Evolutionary conservation across 2,888 invertebrate genomes (phyloP).

Genomic region (Tinea pellionella): DNA sequence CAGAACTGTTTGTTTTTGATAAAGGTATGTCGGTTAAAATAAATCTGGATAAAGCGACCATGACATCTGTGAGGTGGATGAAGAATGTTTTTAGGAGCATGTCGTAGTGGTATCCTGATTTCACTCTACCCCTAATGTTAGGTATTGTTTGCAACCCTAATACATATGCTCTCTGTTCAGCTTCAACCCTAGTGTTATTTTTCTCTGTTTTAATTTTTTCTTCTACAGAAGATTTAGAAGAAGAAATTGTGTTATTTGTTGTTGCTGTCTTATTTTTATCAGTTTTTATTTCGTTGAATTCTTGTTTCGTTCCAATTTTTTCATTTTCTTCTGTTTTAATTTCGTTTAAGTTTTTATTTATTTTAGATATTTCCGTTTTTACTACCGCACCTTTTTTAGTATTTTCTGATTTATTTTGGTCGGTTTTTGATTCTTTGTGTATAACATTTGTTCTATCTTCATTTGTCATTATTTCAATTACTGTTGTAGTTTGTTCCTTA

Average conservation of each 20-base stretch:
- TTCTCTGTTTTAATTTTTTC: conserved; percentile 13
- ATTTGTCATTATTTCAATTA: no score
- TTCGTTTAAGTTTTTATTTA: not conserved
- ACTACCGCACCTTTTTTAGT: conserved; percentile 16
- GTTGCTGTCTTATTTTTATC: no score
- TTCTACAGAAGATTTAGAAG: conserved; percentile 4
- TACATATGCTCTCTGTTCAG: conserved; percentile 40
- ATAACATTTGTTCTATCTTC: no score
- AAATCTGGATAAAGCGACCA: conserved; percentile 54
- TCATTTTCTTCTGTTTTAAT: not conserved
- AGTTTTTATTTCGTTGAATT: no score
- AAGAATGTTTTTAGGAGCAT: conserved; percentile 54
- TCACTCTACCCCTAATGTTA: conserved; percentile 38
- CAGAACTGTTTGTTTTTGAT: conserved; percentile 7
- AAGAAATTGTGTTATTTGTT: not conserved
- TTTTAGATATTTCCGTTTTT: conserved; percentile 15
- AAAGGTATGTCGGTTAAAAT: conserved; percentile 27
- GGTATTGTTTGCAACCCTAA: conserved; percentile 52
- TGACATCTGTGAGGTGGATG: conserved; percentile 55
- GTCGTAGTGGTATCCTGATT: conserved; percentile 43
- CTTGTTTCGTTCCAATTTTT: no score
- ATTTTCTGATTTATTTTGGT: no score
- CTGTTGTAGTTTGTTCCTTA: not conserved
- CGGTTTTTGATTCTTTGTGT: no score
- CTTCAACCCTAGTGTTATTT: conserved; percentile 11